Conservation (phyloP, 2,797 vertebrate species). For the Catharus ustulatus region DNA sequence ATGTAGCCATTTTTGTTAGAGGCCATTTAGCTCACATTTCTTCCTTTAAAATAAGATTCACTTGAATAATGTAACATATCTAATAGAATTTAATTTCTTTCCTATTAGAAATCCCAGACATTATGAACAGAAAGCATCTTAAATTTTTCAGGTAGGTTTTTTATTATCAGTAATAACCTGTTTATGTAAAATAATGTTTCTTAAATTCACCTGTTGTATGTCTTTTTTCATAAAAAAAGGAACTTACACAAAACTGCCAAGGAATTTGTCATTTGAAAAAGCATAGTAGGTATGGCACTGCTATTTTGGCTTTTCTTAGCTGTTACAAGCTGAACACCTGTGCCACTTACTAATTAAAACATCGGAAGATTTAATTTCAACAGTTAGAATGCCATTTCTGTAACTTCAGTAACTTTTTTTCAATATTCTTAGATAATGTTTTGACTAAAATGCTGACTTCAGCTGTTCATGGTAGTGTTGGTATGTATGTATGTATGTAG, state of each 20-base stretch:
- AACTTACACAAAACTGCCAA: background rate
- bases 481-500: background rate
- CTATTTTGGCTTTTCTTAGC: background rate
- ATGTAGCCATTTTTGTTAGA: background rate
- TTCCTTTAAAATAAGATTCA: background rate
- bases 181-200: background rate
- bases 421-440: background rate
- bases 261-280: background rate
- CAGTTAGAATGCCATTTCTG: background rate
- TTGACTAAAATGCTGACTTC: background rate
- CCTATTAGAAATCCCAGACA: constrained; percentile 90
- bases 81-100: constrained; percentile 43
- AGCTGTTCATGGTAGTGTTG: background rate
- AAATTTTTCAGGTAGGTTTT: constrained; percentile 90
- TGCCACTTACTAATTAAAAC: background rate
- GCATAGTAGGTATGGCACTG: background rate
- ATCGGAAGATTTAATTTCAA: background rate
- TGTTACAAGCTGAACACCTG: background rate
- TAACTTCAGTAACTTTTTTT: background rate
- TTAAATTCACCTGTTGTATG: background rate
- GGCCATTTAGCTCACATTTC: background rate
- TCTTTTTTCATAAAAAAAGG: background rate
- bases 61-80: background rate
- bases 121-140: constrained; percentile 88
- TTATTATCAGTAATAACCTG: background rate